Conservation (phyloP, 2,797 vertebrate species). For the Rhabdomys pumilio region DNA sequence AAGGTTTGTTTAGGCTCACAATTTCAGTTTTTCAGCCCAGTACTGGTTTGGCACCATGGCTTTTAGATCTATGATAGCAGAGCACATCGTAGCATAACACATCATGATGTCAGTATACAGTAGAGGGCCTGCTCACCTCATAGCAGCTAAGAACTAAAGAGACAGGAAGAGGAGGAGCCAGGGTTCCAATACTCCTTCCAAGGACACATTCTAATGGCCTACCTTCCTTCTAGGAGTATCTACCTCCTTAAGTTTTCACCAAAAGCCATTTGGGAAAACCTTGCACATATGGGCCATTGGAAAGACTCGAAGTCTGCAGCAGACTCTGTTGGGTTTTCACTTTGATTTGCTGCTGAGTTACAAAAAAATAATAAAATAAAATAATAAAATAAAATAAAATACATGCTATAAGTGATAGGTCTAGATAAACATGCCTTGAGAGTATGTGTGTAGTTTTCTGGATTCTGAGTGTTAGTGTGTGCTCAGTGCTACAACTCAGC, state of each 20-base stretch:
- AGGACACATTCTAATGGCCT: background rate
- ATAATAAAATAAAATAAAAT: too few species aligned
- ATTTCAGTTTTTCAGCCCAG: background rate
- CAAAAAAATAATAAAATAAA: background rate
- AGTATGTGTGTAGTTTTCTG: background rate
- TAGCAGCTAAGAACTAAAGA: background rate
- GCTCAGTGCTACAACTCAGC: background rate
- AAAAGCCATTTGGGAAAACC: background rate
- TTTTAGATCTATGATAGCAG: background rate
- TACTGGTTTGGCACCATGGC: too few species aligned
- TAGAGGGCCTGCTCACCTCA: background rate
- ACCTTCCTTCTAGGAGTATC: background rate
- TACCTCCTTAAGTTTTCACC: background rate
- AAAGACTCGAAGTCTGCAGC: background rate
- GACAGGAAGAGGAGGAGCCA: background rate
- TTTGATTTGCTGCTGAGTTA: slow-evolving; percentile 27
- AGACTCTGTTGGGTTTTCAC: background rate
- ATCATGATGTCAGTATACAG: too few species aligned
- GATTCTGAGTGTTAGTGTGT: background rate
- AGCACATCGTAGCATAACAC: background rate
- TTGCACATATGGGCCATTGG: background rate
- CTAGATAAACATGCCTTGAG: background rate
- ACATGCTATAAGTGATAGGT: background rate
- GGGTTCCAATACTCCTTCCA: background rate
- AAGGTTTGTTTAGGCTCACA: background rate